Percentiles rank a stretch among this genome's conserved stretches.
Conservation (phyloP, 2,888 invertebrate species). For the Salpingus planirostris region DNA sequence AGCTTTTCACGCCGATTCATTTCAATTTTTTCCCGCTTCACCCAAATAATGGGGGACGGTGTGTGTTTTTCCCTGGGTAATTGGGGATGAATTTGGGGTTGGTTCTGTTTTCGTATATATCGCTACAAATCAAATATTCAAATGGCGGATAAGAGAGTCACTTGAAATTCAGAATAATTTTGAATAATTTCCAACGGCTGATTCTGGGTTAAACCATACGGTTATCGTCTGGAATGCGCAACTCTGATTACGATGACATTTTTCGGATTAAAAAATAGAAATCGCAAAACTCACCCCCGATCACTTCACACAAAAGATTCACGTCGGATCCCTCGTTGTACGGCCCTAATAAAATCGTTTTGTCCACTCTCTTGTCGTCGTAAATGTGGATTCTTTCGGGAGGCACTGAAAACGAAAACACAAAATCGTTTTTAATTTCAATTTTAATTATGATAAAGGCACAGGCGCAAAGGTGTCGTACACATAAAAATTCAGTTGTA, state of each 20-base stretch:
- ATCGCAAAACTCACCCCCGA: conserved; percentile 57
- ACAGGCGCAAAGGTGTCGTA: too few species aligned
- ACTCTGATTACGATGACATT: too few species aligned
- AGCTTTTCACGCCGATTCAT: too few species aligned
- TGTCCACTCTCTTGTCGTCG: conserved; percentile 68
- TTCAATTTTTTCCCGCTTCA: too few species aligned
- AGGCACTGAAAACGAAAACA: too few species aligned
- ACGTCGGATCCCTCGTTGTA: conserved; percentile 83
- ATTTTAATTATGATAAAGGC: too few species aligned
- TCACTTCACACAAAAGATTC: conserved; percentile 71
- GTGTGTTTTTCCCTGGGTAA: too few species aligned
- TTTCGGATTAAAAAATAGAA: too few species aligned
- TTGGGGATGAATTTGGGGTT: conserved; percentile 3
- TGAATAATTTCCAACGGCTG: conserved; percentile 17
- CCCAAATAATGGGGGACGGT: too few species aligned
- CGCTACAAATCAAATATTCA: conserved; percentile 14
- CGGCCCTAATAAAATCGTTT: conserved; percentile 65
- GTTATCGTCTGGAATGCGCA: too few species aligned
- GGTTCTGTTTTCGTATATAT: conserved; percentile 5
- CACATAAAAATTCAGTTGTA: not conserved
- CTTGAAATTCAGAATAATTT: conserved; percentile 12
- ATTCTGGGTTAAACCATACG: too few species aligned
- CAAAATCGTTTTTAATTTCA: too few species aligned
- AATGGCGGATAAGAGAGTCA: conserved; percentile 10
- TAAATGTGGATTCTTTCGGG: conserved; percentile 75